These are phyloP conservation scores for Paradoxurus hermaphroditus DNA, from an alignment of 2,113 vertebrate genomes.

Conservation along the genomic window DNA sequence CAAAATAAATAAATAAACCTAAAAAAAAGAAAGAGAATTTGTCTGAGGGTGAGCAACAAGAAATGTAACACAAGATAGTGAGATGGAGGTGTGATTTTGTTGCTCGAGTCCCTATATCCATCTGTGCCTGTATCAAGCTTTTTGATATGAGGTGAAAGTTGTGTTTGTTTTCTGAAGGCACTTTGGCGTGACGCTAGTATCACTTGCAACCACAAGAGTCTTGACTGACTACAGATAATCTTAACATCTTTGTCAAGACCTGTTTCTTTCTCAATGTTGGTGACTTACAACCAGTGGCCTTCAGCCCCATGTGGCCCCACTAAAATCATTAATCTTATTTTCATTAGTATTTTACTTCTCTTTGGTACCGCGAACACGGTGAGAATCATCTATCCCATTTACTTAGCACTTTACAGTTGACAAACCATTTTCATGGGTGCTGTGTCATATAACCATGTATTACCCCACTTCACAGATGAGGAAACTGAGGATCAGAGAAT, in stretches of 20 bases:
- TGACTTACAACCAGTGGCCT: neutral
- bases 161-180: neutral
- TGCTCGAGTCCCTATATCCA: neutral
- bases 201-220: neutral
- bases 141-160: neutral
- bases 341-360: neutral
- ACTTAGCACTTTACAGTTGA: neutral
- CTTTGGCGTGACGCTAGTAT: neutral
- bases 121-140: neutral
- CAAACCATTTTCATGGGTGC: neutral
- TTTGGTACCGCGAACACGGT: neutral
- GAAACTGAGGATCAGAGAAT: neutral
- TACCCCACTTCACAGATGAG: neutral
- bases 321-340: neutral
- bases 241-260: neutral
- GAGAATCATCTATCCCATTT: neutral
- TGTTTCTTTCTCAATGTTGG: neutral
- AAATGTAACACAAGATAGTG: neutral
- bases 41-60: neutral
- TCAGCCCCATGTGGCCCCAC: neutral
- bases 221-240: neutral
- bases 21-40: neutral
- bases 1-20: too few species aligned
- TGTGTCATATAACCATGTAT: neutral
- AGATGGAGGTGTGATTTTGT: neutral